These are phyloP conservation scores for Platycercus adscitus DNA, from an alignment of 2,113 vertebrate genomes.

Conservation along the genomic window DNA sequence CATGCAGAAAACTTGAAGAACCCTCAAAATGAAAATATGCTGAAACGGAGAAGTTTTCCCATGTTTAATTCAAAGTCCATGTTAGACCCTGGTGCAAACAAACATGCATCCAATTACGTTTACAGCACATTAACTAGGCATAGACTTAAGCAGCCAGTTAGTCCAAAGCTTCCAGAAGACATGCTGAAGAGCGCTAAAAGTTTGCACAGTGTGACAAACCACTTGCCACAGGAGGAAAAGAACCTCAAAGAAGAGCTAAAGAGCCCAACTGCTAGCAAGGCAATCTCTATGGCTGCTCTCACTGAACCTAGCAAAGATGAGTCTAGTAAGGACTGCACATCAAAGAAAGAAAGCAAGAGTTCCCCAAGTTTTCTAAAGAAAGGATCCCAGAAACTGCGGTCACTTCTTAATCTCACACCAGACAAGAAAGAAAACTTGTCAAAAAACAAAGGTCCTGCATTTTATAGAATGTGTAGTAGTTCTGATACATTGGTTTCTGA, in stretches of 20 bases:
- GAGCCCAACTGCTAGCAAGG: conserved; percentile 71
- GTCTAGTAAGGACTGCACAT: conserved; percentile 60
- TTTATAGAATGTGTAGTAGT: conserved; percentile 82
- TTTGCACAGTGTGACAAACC: conserved; percentile 74
- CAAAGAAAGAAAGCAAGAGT: conserved; percentile 74
- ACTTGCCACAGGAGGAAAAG: conserved; percentile 74
- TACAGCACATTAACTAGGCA: conserved; percentile 81
- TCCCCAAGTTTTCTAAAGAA: conserved; percentile 86
- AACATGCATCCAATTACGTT: conserved; percentile 76
- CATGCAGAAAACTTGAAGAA: conserved; percentile 66
- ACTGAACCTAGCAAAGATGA: conserved; percentile 72
- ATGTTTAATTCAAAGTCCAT: conserved; percentile 82
- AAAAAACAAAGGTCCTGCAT: conserved; percentile 76
- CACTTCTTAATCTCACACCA: conserved; percentile 85
- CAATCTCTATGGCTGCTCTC: conserved; percentile 82
- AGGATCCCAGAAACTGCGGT: conserved; percentile 87
- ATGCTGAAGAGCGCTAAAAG: conserved; percentile 69
- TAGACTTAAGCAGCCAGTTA: conserved; percentile 67
- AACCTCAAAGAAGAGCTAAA: conserved; percentile 70
- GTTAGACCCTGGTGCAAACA: conserved; percentile 63
- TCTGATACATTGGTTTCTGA: conserved; percentile 87
- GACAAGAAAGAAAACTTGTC: conserved; percentile 85
- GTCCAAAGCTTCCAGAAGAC: conserved; percentile 67
- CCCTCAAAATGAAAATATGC: conserved; percentile 75
- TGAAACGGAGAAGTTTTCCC: conserved; percentile 91